Base-by-base conservation (phyloP, 2,888 invertebrate species). In the Epinotia ramella region DNA sequence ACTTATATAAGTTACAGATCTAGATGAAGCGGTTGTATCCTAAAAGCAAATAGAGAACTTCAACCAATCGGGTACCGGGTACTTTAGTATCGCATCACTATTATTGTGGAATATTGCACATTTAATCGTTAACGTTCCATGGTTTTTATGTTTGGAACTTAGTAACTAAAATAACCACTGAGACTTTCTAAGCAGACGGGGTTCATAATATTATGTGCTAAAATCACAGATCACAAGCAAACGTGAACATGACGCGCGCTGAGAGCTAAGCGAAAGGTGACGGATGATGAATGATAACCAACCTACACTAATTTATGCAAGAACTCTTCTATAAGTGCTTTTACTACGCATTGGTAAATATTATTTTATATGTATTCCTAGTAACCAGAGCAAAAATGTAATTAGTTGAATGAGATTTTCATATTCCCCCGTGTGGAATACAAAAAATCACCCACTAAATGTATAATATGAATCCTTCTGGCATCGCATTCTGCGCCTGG, bases 1-100 rank as follows among this genome's bases (percentile, higher is more conserved):
- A 94, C 94, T 93, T 92, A 93, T 84, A 89, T 89, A 92, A 91
- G 90, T 92, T 93, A 92, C 93, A 94, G 94, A 94, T 94, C 94
- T 94, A 94, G 91, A 90, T 88, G 86, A 92, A 93, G 92, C 91
- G 88, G 89, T 89, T 89, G 88, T 87, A 88, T 88, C 89, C 90
- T 91, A 89, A 88, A 90, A 91, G 90, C 91, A 90, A 92, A 89
- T 91, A 90, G 88, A 91, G 88, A 91, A 91, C 88, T 85, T 89
- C 84, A 87, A 89, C 86, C 87, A 88, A 89, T 86, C 78, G 76
- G 81, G 84, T 84, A 78, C 79, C 76, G 74, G 79, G 73, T 73
- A 77, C 73, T 78, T 75, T 67, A 69, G 62, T 79, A 79, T 67
- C 57, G 79, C 68, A 73, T 57, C 33, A 63, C 49, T 59, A 40